These are phyloP conservation scores for Flexamia atlantica DNA, from an alignment of 2,888 invertebrate species.

Conservation along the genomic window DNA sequence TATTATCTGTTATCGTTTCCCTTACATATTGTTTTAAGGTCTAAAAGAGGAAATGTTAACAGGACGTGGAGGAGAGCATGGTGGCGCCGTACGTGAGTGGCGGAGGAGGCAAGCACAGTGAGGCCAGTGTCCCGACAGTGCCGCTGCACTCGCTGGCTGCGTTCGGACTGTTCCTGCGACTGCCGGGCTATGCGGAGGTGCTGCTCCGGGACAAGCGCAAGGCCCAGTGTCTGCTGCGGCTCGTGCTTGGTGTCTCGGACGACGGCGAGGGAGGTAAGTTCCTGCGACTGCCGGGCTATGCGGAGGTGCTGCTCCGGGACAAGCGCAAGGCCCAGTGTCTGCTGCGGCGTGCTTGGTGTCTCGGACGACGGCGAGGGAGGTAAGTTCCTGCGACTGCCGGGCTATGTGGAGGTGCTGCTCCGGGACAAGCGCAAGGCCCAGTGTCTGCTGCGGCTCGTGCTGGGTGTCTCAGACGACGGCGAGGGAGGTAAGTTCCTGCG, in stretches of 20 bases:
- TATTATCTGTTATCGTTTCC: too few relatives aligned
- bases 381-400: conserved; percentile 88
- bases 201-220: conserved; percentile 89
- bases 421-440: conserved; percentile 91
- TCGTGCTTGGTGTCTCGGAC: conserved; percentile 93
- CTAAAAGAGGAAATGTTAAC: too few relatives aligned
- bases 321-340: conserved; percentile 92
- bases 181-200: conserved; percentile 95
- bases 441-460: conserved; percentile 89
- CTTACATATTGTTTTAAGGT: too few relatives aligned
- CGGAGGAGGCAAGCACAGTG: conserved; percentile 60
- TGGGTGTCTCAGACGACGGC: conserved; percentile 95
- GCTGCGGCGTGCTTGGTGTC: conserved; percentile 91
- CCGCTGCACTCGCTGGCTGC: conserved; percentile 95
- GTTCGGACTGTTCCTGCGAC: conserved; percentile 91
- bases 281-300: conserved; percentile 92
- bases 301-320: conserved; percentile 91
- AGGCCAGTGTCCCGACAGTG: conserved; percentile 73
- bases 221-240: conserved; percentile 90
- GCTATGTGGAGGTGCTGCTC: conserved; percentile 93
- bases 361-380: conserved; percentile 95
- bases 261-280: conserved; percentile 92
- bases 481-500: conserved; percentile 90
- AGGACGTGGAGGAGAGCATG: conserved; percentile 76
- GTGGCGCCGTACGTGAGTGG: conserved; percentile 20